Conservation (phyloP, 53 echinoderm and acorn worm genomes). For the Apostichopus leukothele region DNA sequence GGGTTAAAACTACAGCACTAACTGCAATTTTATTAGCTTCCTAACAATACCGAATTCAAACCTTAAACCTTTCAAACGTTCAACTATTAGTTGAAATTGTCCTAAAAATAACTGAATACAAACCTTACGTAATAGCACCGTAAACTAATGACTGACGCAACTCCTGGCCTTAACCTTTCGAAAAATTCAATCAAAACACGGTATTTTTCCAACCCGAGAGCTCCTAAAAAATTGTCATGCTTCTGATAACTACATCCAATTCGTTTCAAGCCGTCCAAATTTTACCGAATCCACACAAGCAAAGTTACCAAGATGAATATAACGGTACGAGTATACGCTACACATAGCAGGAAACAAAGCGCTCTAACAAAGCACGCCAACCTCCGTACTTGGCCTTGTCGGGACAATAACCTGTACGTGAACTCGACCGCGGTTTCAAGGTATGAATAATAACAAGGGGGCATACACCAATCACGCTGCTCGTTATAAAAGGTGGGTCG, state of each 20-base stretch:
- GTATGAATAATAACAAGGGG: conserved; percentile 20
- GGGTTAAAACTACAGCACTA: conserved; percentile 13
- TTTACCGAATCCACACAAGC: neutral
- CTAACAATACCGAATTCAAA: neutral
- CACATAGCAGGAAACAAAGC: conserved; percentile 43
- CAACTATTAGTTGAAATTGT: neutral
- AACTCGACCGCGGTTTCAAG: conserved; percentile 59
- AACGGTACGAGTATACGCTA: conserved; percentile 10
- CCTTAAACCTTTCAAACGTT: neutral
- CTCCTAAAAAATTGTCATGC: neutral
- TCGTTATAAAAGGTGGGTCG: neutral
- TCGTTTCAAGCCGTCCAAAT: neutral
- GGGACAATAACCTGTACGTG: conserved; percentile 75
- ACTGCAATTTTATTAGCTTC: conserved; percentile 18
- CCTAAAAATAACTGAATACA: conserved; percentile 1
- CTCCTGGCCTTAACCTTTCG: conserved; percentile 28
- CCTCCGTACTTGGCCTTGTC: conserved; percentile 47
- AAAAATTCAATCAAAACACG: conserved; percentile 12
- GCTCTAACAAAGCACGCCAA: conserved; percentile 38
- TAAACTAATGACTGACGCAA: conserved; percentile 18
- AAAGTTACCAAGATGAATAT: conserved; percentile 26
- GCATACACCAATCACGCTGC: conserved; percentile 1
- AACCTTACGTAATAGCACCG: conserved; percentile 38
- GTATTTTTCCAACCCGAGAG: neutral
- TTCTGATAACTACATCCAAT: neutral